Conservation (phyloP, 2,113 vertebrate genomes). For the Albula glossodonta region DNA sequence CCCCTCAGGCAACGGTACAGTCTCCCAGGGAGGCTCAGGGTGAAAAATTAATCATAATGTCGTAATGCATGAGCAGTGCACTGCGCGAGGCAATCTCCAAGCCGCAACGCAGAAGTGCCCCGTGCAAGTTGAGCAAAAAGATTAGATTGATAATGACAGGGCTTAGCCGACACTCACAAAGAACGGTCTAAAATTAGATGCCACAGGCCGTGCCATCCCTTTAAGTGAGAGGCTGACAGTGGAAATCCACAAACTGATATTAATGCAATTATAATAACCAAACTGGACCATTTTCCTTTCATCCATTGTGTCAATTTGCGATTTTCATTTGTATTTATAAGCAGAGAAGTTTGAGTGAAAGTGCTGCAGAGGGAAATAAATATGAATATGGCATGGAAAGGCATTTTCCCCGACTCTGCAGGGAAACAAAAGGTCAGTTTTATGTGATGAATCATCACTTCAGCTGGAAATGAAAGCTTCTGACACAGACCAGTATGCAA, state of each 20-base stretch:
- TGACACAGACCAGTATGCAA: not conserved
- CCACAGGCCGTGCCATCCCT: not conserved
- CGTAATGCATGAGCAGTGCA: not conserved
- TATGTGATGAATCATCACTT: not conserved
- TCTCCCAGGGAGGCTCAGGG: slow-evolving; percentile 9
- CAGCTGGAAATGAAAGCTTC: not conserved
- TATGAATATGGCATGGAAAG: not conserved
- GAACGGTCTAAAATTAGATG: not conserved
- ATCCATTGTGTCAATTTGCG: not conserved
- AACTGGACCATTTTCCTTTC: no score
- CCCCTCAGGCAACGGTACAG: not conserved
- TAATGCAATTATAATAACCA: slow-evolving; percentile 5
- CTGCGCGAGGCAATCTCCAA: not conserved
- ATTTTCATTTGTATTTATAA: not conserved
- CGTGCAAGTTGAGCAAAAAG: not conserved
- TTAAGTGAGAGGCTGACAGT: not conserved
- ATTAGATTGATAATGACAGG: slow-evolving; percentile 13
- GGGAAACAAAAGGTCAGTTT: not conserved
- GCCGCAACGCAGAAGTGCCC: not conserved
- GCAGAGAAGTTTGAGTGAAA: not conserved
- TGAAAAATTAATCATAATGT: slow-evolving; percentile 27
- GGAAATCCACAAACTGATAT: not conserved
- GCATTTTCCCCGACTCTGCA: not conserved
- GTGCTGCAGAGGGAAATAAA: not conserved
- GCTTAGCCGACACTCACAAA: not conserved